These are phyloP conservation scores for Rhagophthalmus giganteus DNA, from an alignment of 2,888 invertebrate species.

Conservation along the genomic window DNA sequence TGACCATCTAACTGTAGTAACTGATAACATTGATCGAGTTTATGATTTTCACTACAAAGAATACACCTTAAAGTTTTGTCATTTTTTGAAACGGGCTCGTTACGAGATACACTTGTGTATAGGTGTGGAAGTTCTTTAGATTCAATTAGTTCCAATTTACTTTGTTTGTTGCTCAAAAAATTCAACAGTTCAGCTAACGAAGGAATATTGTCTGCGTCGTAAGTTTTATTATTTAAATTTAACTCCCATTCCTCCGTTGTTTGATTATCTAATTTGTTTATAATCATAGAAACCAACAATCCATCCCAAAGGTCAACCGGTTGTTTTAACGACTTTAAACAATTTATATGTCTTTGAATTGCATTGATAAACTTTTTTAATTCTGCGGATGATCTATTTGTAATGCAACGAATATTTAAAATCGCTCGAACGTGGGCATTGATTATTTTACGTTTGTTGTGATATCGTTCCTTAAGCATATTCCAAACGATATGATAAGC, in stretches of 20 bases:
- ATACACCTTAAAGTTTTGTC: background rate
- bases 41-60: background rate
- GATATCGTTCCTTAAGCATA: background rate
- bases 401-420: background rate
- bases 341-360: background rate
- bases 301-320: constrained; percentile 4
- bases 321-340: constrained; percentile 1
- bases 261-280: background rate
- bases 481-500: background rate
- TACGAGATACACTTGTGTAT: too few relatives aligned
- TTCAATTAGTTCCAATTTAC: background rate
- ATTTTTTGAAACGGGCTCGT: too few relatives aligned
- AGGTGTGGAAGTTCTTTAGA: too few relatives aligned
- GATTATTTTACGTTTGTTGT: background rate
- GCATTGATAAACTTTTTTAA: background rate
- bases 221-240: background rate
- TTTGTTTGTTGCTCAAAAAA: background rate
- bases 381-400: background rate
- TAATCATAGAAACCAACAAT: background rate
- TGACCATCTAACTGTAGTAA: background rate
- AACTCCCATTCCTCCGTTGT: background rate
- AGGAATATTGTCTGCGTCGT: background rate
- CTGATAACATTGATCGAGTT: background rate
- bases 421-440: background rate
- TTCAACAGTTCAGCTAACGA: background rate